These are phyloP conservation scores for Lycorma delicatula DNA, from an alignment of 1,140 invertebrate species.

Conservation along the genomic window DNA sequence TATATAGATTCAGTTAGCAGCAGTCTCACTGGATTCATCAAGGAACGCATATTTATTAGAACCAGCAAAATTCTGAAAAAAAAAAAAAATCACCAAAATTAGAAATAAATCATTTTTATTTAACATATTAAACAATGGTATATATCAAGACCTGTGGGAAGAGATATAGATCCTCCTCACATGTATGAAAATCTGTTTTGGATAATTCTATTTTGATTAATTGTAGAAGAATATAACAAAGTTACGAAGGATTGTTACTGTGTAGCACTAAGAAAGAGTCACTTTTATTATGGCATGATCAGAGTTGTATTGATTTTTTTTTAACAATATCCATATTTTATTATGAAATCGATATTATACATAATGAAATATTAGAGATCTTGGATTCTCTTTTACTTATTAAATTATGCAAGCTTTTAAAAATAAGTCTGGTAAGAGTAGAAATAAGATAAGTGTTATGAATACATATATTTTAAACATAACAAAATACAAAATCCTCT, in stretches of 20 bases:
- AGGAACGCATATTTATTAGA: constrained; percentile 15
- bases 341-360: background rate
- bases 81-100: background rate
- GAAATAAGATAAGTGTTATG: background rate
- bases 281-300: background rate
- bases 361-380: background rate
- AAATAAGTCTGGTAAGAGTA: background rate
- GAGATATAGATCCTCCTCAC: too few species aligned
- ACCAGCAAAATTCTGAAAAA: constrained; percentile 20
- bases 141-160: background rate
- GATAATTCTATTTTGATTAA: background rate
- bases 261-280: background rate
- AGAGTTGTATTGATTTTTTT: background rate
- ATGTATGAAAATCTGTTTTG: background rate
- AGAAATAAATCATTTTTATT: constrained; percentile 4
- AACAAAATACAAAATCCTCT: background rate
- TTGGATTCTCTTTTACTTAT: background rate
- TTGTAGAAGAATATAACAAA: background rate
- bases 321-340: background rate
- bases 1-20: constrained; percentile 12
- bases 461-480: background rate
- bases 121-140: constrained; percentile 6
- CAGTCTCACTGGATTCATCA: background rate
- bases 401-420: background rate
- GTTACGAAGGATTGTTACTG: background rate